Conservation (phyloP, 2,113 vertebrate species). For the Burhinus oedicnemus region DNA sequence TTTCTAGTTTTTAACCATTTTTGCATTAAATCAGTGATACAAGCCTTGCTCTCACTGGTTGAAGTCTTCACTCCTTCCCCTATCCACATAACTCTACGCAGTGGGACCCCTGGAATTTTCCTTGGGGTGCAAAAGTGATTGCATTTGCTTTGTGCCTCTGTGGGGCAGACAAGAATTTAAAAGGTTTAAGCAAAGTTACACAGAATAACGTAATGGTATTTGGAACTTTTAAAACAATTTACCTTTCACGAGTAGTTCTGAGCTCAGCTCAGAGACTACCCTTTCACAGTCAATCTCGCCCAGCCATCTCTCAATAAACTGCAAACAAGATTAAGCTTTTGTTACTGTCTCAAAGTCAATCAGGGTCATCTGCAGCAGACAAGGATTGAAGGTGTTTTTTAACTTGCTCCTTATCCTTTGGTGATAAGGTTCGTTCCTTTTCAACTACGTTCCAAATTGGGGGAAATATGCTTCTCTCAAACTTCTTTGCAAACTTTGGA, state of each 20-base stretch:
- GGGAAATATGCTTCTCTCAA: not conserved
- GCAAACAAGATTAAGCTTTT: slow-evolving; percentile 67
- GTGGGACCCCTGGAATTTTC: not conserved
- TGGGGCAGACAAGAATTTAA: not conserved
- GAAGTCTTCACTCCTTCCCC: not conserved
- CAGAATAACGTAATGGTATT: slow-evolving; percentile 7
- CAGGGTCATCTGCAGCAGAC: slow-evolving; percentile 40
- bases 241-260: not conserved
- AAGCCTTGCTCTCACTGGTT: not conserved
- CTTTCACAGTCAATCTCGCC: slow-evolving; percentile 52
- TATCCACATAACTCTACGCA: not conserved
- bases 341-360: slow-evolving; percentile 65
- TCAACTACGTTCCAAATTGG: not conserved
- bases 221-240: slow-evolving; percentile 61
- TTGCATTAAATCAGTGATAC: not conserved
- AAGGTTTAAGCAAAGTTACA: slow-evolving; percentile 46
- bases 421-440: slow-evolving; percentile 33
- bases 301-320: slow-evolving; percentile 61
- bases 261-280: slow-evolving; percentile 20
- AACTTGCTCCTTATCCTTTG: slow-evolving; percentile 12
- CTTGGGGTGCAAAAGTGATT: not conserved
- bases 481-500: not conserved
- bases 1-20: not conserved
- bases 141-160: not conserved
- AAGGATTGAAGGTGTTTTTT: slow-evolving; percentile 23